Evolutionary conservation across 64 coral and sea anemone genomes (phyloP), one percentile per base, ranked within the genome.

Genomic region (Stichodactyla helianthus): DNA sequence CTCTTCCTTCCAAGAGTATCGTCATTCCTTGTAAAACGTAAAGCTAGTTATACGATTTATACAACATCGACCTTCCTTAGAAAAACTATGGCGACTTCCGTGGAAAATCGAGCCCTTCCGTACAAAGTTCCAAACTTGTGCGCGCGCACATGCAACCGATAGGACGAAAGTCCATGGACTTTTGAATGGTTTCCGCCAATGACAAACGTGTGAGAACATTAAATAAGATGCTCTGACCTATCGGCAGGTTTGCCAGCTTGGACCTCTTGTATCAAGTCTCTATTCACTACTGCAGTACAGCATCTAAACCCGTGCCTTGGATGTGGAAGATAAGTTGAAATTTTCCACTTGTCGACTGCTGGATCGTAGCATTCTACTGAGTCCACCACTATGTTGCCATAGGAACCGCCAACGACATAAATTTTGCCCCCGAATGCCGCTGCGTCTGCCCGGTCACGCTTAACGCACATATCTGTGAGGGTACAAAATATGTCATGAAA

Each of bases 401-500:
- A 98, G 14, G 95, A 98, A 84, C 95, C 95, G 16, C 95, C 95
- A 50, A 98, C 91, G 10, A 94, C 92, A 74, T 98, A 98, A 44
- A 98, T 98, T 87, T 94, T 98, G 5, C 89, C 89, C 16, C 87
- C 78, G 78, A 94, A 98, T 11, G 50, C 86, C 25, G 92, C 87
- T 6, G 92, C 92, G 20, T 84, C 87, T 0, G 92, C 89, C 6
- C 89, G 83, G 50, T 98, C 95, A 35, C 95, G 92, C 60, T 88
- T 91, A 6, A 87, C 85, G 53, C 92, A 89, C 95, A 98, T 98
- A 4, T 89, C 95, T 98, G 55, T 58, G 55, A 27, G 62, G 62
- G 68, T 74, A 31, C 13, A 74, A 74, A 10, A 74, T 8, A 74
- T 44, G 4, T 44, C 35, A 44, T 44, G 35, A 44, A 44, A 44